These are phyloP conservation scores for Tachystola acroxantha DNA, from an alignment of 2,888 invertebrate species.

Conservation along the genomic window DNA sequence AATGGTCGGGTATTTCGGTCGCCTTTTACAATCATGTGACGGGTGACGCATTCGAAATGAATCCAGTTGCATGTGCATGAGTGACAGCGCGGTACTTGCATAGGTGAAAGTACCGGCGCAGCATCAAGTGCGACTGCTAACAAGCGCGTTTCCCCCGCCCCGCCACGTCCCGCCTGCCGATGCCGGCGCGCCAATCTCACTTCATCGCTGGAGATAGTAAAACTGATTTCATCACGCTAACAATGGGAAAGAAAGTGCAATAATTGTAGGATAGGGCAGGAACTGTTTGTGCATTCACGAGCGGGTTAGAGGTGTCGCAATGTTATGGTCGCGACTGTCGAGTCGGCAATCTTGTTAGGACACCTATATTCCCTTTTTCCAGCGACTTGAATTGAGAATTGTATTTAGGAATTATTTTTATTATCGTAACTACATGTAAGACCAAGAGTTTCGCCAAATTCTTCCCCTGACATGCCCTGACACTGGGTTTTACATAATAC, in stretches of 20 bases:
- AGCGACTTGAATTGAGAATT: too few relatives aligned
- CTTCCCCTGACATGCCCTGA: too few relatives aligned
- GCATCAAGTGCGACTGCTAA: conserved; percentile 58
- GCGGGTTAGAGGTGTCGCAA: conserved; percentile 14
- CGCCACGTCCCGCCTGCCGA: conserved; percentile 48
- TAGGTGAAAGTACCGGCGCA: conserved; percentile 65
- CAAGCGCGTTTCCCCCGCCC: conserved; percentile 21
- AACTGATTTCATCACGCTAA: conserved; percentile 64
- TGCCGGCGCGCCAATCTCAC: conserved; percentile 60
- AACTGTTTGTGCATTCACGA: conserved; percentile 34
- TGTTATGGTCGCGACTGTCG: conserved; percentile 13
- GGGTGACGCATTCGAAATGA: conserved; percentile 17
- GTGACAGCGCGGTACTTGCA: conserved; percentile 49
- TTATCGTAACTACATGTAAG: too few relatives aligned
- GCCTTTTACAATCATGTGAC: too few relatives aligned
- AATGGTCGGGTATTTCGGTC: too few relatives aligned
- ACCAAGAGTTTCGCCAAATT: too few relatives aligned
- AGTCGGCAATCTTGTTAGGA: too few relatives aligned
- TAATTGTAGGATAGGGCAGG: conserved; percentile 69
- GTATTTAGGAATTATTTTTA: too few relatives aligned
- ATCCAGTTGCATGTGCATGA: conserved; percentile 50
- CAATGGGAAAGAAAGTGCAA: conserved; percentile 73
- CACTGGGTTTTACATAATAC: too few relatives aligned
- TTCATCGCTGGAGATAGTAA: conserved; percentile 68
- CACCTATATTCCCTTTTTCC: too few relatives aligned